Conservation (phyloP, 2,888 invertebrate species). For the Lingula anatina region DNA sequence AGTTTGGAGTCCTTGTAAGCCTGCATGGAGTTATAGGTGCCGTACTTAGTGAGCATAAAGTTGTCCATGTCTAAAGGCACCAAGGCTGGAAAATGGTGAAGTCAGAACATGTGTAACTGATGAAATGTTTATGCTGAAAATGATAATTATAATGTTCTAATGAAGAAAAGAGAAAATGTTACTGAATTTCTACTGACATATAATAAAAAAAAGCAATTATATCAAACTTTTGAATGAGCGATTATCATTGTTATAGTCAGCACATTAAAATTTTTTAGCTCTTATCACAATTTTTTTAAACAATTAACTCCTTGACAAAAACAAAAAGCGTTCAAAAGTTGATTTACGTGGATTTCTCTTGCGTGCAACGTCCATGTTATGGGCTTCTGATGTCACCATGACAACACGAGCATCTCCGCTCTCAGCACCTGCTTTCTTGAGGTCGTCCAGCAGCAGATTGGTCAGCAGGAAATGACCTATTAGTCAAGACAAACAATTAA, state of each 20-base stretch:
- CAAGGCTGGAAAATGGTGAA: too few relatives aligned
- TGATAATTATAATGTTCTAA: too few relatives aligned
- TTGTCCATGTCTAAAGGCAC: neutral
- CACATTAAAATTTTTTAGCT: neutral
- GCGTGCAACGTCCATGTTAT: slow-evolving; percentile 17
- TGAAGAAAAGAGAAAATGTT: too few relatives aligned
- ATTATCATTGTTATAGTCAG: neutral
- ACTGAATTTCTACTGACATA: too few relatives aligned
- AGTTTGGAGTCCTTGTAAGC: slow-evolving; percentile 41
- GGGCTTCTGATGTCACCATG: slow-evolving; percentile 23
- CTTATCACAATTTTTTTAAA: neutral
- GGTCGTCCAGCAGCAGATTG: slow-evolving; percentile 29
- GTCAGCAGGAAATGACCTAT: slow-evolving; percentile 19
- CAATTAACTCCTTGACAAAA: neutral
- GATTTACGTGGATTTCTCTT: too few relatives aligned
- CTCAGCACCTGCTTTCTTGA: slow-evolving; percentile 23
- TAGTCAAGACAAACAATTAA: neutral
- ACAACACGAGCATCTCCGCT: slow-evolving; percentile 27
- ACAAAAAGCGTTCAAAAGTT: neutral
- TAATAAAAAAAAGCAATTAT: too few relatives aligned
- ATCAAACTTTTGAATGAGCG: too few relatives aligned
- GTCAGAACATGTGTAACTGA: too few relatives aligned
- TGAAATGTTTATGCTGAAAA: too few relatives aligned
- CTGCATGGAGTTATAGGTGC: slow-evolving; percentile 23
- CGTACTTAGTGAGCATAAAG: slow-evolving; percentile 3